phyloP scores from a whole-genome alignment of 2,888 invertebrate species.

The Fragum sueziense region DNA sequence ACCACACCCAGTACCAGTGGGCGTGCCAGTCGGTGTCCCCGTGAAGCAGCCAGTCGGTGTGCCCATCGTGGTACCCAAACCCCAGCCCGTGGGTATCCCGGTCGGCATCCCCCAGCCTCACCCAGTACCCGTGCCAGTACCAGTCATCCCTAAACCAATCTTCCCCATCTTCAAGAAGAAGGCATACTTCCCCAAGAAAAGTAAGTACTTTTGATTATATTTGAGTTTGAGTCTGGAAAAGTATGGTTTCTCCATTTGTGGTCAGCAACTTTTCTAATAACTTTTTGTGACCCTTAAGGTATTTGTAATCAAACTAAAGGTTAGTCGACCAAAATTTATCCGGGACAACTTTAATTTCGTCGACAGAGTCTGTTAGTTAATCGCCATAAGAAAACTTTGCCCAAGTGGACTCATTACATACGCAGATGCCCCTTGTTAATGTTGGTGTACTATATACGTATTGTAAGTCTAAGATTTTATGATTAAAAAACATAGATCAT shows the following conservation, averaged over 20 bases:
- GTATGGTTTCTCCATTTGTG: no score
- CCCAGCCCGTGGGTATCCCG: constrained; percentile 1
- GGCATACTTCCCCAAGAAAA: constrained; percentile 15
- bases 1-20: constrained; percentile 1
- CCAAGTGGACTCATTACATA: no score
- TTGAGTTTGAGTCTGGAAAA: no score
- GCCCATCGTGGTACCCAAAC: background rate
- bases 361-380: no score
- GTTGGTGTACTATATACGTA: background rate
- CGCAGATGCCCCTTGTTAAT: background rate
- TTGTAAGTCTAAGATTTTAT: background rate
- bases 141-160: constrained; percentile 20
- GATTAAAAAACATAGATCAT: background rate
- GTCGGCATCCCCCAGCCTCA: background rate
- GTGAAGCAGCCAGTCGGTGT: background rate
- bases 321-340: no score
- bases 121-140: background rate
- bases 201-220: constrained; percentile 5
- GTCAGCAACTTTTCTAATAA: no score
- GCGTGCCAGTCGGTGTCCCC: background rate
- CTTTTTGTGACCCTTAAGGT: no score
- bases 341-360: no score
- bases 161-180: constrained; percentile 17
- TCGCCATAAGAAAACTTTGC: no score
- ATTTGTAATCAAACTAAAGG: no score